A percentile compares a stretch with the other conserved stretches of the same genome.
Conservation (phyloP, 2,113 vertebrate genomes). For the Trogon surrucura region DNA sequence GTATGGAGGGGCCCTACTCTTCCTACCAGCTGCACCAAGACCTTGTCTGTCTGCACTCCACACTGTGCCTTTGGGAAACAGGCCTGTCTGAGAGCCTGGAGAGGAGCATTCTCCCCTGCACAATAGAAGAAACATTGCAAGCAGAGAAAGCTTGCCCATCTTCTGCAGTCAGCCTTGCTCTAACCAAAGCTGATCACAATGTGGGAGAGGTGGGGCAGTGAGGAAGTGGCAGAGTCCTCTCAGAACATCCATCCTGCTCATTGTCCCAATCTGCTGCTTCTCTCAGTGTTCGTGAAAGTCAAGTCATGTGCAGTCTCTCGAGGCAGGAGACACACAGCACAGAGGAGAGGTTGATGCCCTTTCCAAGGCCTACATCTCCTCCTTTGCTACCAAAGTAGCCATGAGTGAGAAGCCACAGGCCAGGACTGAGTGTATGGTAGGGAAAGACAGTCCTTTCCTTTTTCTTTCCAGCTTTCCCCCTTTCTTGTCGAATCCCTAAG, state of each 20-base stretch:
- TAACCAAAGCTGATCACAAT: not conserved
- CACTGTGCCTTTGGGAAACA: not conserved
- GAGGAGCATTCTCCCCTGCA: not conserved
- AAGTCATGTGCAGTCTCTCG: accelerated
- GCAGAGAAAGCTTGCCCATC: not conserved
- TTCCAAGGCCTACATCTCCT: not conserved
- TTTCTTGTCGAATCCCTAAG: not conserved
- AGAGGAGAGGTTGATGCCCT: not conserved
- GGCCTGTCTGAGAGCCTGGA: not conserved
- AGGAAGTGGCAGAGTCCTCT: not conserved
- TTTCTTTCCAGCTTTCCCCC: not conserved
- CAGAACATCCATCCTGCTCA: not conserved
- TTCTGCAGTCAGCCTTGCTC: not conserved
- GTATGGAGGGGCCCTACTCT: not conserved
- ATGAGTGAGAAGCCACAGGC: not conserved
- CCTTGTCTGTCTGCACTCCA: not conserved
- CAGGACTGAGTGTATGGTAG: not conserved
- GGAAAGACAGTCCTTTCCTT: not conserved
- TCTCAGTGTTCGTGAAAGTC: not conserved
- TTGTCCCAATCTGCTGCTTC: not conserved
- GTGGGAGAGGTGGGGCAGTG: not conserved
- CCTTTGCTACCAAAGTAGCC: not conserved
- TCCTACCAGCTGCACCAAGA: not conserved
- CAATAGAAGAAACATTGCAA: not conserved
- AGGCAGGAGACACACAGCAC: not conserved